Evolutionary conservation across 2,113 vertebrate genomes (phyloP).

Genomic region (Prochilodus magdalenae): DNA sequence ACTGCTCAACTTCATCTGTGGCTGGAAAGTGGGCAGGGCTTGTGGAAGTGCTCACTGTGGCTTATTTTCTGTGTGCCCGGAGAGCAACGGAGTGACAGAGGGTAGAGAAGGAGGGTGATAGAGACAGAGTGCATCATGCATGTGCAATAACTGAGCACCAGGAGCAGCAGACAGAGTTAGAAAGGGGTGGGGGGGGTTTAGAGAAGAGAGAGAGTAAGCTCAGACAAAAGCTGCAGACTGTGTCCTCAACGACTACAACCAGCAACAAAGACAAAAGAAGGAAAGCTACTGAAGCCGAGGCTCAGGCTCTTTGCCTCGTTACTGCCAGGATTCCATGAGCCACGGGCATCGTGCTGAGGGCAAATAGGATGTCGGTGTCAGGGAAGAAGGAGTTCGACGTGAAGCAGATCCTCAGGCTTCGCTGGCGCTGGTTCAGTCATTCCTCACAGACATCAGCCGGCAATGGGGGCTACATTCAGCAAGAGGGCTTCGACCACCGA

Average conservation of each 20-base stretch:
- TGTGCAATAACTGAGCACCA: slow-evolving; percentile 80
- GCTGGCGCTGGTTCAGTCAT: slow-evolving; percentile 97
- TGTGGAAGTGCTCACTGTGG: slow-evolving; percentile 62
- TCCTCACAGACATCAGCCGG: slow-evolving; percentile 87
- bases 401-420: slow-evolving; percentile 96
- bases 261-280: slow-evolving; percentile 63
- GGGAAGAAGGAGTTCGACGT: slow-evolving; percentile 97
- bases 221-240: slow-evolving; percentile 77
- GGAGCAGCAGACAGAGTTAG: slow-evolving; percentile 73
- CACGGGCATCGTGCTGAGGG: slow-evolving; percentile 67
- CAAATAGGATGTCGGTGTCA: slow-evolving; percentile 87
- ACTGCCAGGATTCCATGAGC: slow-evolving; percentile 66
- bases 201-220: slow-evolving; percentile 60
- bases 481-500: slow-evolving; percentile 92
- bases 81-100: slow-evolving; percentile 48
- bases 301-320: slow-evolving; percentile 61
- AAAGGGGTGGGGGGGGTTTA: slow-evolving; percentile 64
- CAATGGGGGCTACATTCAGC: slow-evolving; percentile 88
- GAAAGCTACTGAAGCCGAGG: slow-evolving; percentile 66
- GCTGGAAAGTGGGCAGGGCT: slow-evolving; percentile 65
- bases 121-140: slow-evolving; percentile 77
- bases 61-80: slow-evolving; percentile 41
- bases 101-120: slow-evolving; percentile 65
- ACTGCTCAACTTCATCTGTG: slow-evolving; percentile 76
- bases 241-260: slow-evolving; percentile 59